Evolutionary conservation across 2,888 invertebrate species (phyloP).

Genomic region (Latrodectus hesperus): DNA sequence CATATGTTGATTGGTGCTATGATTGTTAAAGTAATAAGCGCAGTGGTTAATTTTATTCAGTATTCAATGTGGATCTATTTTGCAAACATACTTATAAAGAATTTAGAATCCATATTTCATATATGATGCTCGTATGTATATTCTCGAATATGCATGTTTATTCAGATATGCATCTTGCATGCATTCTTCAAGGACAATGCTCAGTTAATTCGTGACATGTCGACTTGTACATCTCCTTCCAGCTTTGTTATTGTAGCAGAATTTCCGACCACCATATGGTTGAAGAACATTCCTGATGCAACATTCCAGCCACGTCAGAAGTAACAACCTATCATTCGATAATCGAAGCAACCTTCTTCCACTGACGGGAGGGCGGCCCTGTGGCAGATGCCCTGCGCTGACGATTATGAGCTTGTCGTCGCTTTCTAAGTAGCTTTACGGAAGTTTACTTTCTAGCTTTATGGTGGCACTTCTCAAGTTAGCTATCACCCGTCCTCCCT

Average conservation of each 20-base stretch:
- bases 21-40: too few species aligned
- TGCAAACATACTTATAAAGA: too few species aligned
- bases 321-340: not conserved
- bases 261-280: not conserved
- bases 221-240: too few species aligned
- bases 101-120: too few species aligned
- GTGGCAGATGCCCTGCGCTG: not conserved
- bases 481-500: not conserved
- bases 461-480: conserved; percentile 33
- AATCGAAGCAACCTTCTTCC: not conserved
- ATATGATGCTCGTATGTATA: too few species aligned
- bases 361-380: not conserved
- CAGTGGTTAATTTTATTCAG: too few species aligned
- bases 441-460: conserved; percentile 45
- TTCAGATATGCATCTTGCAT: too few species aligned
- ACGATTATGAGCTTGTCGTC: conserved; percentile 1
- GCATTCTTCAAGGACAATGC: too few species aligned
- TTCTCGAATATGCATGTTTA: too few species aligned
- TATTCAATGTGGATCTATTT: too few species aligned
- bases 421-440: conserved; percentile 22
- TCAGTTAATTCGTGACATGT: too few species aligned
- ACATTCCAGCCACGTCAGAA: not conserved
- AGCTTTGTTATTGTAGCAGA: not conserved
- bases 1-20: too few species aligned
- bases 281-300: not conserved